Percentiles rank a stretch among this genome's conserved stretches.
Evolutionary conservation across 64 coral and sea anemone species (phyloP).

Genomic region (Stylophora pistillata): DNA sequence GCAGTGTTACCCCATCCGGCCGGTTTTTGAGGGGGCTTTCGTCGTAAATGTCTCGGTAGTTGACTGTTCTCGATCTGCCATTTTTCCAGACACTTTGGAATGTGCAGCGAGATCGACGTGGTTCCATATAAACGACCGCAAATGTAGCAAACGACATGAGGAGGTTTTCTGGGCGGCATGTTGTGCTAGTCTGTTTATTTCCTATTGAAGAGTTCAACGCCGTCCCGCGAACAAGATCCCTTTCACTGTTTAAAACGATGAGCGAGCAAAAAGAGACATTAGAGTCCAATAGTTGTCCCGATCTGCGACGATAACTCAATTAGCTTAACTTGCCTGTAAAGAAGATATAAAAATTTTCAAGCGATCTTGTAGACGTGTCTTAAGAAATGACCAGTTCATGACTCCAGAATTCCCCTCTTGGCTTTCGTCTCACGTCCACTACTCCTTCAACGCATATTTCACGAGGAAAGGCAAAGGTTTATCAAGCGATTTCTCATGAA

Average conservation of each 20-base stretch:
- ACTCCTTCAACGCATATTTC: not conserved
- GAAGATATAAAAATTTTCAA: too few relatives aligned
- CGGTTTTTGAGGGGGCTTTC: constrained; percentile 66
- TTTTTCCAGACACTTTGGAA: constrained; percentile 97
- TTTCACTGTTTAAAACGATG: not conserved
- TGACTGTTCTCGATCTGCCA: constrained; percentile 93
- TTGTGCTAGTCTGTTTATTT: not conserved
- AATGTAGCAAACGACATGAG: constrained; percentile 93
- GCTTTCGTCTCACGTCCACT: not conserved
- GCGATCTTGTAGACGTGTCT: too few relatives aligned
- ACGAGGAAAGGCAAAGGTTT: not conserved
- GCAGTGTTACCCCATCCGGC: constrained; percentile 64
- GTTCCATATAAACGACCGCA: constrained; percentile 96
- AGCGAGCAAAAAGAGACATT: not conserved
- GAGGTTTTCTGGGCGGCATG: constrained; percentile 78
- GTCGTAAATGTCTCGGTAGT: constrained; percentile 72
- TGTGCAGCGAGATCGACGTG: constrained; percentile 81
- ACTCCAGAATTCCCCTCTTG: not conserved
- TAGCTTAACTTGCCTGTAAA: not conserved
- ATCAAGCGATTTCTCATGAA: not conserved
- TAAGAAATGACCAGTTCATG: too few relatives aligned
- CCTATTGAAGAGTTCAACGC: not conserved
- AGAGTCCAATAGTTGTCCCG: not conserved
- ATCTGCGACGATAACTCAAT: not conserved
- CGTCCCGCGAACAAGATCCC: not conserved